phyloP scores from a whole-genome alignment of 1,140 invertebrate genomes.

The Medauroidea extradentata region DNA sequence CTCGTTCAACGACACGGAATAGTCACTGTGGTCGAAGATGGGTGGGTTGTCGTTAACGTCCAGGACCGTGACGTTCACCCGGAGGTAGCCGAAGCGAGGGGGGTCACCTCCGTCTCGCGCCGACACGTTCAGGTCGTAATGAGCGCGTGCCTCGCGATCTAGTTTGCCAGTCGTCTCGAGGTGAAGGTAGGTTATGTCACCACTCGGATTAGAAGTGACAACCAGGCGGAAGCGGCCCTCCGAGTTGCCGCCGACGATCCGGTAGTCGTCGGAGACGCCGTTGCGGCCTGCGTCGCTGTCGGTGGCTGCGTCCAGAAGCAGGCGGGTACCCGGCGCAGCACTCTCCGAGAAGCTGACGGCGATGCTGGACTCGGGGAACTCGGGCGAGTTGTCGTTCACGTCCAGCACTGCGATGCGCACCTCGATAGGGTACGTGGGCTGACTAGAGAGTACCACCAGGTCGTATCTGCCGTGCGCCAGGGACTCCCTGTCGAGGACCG shows the following conservation, averaged over 20 bases:
- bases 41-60: constrained; percentile 96
- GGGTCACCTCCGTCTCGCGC: constrained; percentile 81
- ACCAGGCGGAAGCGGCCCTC: constrained; percentile 82
- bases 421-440: constrained; percentile 90
- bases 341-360: constrained; percentile 87
- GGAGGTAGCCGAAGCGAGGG: constrained; percentile 72
- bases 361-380: constrained; percentile 83
- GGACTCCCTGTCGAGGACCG: constrained; percentile 75
- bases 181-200: constrained; percentile 84
- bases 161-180: constrained; percentile 84
- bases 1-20: constrained; percentile 87
- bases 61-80: constrained; percentile 85
- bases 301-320: constrained; percentile 81
- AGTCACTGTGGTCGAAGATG: constrained; percentile 89
- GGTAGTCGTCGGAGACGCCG: constrained; percentile 80
- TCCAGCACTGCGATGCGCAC: constrained; percentile 81
- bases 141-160: constrained; percentile 79
- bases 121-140: constrained; percentile 84
- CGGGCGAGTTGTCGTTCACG: constrained; percentile 84
- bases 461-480: constrained; percentile 75
- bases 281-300: constrained; percentile 83
- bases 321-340: constrained; percentile 76
- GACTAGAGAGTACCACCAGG: constrained; percentile 83
- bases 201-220: constrained; percentile 81
- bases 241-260: constrained; percentile 80